Conservation (phyloP, 2,113 vertebrate genomes). For the Saguinus midas region DNA sequence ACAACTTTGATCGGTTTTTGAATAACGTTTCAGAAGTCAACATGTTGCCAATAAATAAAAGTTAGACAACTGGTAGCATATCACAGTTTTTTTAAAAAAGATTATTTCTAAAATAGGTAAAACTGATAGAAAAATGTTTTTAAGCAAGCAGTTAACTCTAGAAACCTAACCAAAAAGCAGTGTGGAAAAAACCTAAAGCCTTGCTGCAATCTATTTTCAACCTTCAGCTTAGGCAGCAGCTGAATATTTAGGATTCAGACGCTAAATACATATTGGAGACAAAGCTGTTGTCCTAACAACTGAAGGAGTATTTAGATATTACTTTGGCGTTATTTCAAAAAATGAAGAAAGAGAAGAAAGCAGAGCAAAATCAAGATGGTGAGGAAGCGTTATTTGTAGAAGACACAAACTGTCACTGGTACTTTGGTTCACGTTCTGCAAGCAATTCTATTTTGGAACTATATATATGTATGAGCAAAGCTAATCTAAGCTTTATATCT, state of each 20-base stretch:
- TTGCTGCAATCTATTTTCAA: slow-evolving; percentile 54
- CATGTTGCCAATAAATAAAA: slow-evolving; percentile 46
- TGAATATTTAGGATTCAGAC: slow-evolving; percentile 50
- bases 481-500: slow-evolving; percentile 3
- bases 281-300: slow-evolving; percentile 64
- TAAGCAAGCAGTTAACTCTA: slow-evolving; percentile 46
- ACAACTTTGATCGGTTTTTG: neutral
- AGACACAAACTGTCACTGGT: slow-evolving; percentile 2
- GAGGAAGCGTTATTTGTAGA: slow-evolving; percentile 8
- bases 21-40: slow-evolving; percentile 21
- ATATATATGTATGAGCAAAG: neutral
- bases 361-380: neutral
- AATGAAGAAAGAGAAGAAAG: slow-evolving; percentile 27
- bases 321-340: slow-evolving; percentile 54
- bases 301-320: slow-evolving; percentile 50
- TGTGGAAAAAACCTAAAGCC: slow-evolving; percentile 40
- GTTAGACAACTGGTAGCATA: neutral
- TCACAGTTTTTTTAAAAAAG: slow-evolving; percentile 4
- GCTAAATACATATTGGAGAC: slow-evolving; percentile 35
- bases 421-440: slow-evolving; percentile 19
- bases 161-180: slow-evolving; percentile 42
- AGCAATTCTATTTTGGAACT: slow-evolving; percentile 50
- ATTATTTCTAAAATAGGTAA: slow-evolving; percentile 35
- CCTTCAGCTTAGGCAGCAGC: slow-evolving; percentile 11
- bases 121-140: slow-evolving; percentile 32